Percentiles rank a stretch among this genome's conserved stretches.
These are phyloP conservation scores for Sebastes fasciatus DNA, from an alignment of 2,113 vertebrate species.

Conservation along the genomic window DNA sequence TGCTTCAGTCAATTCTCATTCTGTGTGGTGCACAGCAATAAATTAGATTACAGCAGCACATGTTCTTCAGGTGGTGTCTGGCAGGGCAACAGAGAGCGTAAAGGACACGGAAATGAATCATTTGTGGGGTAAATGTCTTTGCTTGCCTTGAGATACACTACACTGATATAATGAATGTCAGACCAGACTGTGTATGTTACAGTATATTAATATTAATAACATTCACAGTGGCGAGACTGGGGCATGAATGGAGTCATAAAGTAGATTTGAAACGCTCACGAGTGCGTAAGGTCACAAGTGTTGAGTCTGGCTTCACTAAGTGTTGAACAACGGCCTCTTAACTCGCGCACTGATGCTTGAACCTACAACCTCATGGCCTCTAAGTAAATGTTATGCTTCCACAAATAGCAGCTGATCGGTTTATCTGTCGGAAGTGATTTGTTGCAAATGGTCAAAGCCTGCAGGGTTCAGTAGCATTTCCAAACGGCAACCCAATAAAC, in stretches of 20 bases:
- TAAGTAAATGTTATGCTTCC: conserved; percentile 79
- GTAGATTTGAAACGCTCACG: neutral
- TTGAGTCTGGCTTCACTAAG: conserved; percentile 23
- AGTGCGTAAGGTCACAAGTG: neutral
- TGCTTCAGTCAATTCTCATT: conserved; percentile 30
- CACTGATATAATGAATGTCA: neutral
- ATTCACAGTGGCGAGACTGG: neutral
- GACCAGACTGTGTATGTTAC: neutral
- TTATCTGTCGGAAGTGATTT: conserved; percentile 80
- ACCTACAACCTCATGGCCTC: conserved; percentile 58
- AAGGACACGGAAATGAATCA: conserved; percentile 17
- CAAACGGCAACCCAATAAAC: conserved; percentile 80
- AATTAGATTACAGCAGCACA: conserved; percentile 28
- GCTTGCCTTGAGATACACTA: neutral
- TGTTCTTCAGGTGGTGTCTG: conserved; percentile 45
- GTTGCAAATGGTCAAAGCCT: conserved; percentile 73
- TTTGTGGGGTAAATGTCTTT: conserved; percentile 18
- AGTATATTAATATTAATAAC: neutral
- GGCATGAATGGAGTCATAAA: neutral
- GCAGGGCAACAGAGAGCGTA: conserved; percentile 5
- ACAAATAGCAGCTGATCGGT: conserved; percentile 78
- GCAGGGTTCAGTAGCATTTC: conserved; percentile 74
- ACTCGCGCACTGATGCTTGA: conserved; percentile 37
- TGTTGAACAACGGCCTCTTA: conserved; percentile 28
- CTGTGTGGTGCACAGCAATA: neutral